Base-by-base conservation (phyloP, 2,113 vertebrate species). In the Gracilinanus agilis region DNA sequence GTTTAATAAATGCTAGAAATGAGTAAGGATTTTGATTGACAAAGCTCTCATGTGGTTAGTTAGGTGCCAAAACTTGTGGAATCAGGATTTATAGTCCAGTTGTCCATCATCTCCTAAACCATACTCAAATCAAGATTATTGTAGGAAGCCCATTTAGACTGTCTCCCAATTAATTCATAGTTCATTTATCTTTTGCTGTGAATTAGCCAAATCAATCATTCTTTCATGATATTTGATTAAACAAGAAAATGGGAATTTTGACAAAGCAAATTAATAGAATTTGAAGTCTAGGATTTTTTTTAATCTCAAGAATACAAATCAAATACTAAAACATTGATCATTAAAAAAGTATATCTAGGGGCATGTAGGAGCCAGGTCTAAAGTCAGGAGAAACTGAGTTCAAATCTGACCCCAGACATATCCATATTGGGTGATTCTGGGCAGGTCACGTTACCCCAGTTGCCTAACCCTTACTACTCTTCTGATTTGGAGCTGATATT, bases 51-150 rank as follows among this genome's bases (percentile, higher is more conserved):
- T 67, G 0, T 34, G 34, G 29, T 34, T 34, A 34, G 29, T 67
- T 67, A 34, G 29, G 61, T 27, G 29, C 61, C 34, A 27, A 67
- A 3, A 67, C 61, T 67, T 67, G 29, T 29, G 34, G 12, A 34
- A 27, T 67, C 61, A 34, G 13, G 27, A 67, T 67, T 67, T 4
- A 1, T 25, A 24, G 61, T 11, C 3, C 55, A 56, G 8, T 56
- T 56, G 49, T 56, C 55, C 24, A 24, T 56, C 1, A 8, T 2
- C 92, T 93, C 55, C 93, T 44, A 44, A 58, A 89, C 24, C 88
- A 88, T 94, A 55, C 96, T 23, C 88, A 93, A 75, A 49, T 96
- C 44, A 91, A 95, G 44, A 12, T 27, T 92, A 16, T n/a, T 55
- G 58, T 11, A 24, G 29, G 53, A 55, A 89, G 53, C 21, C 49